Base-by-base conservation (phyloP, 30 jellyfish, hydroid and myxozoan genomes). In the Clytia hemisphaerica region DNA sequence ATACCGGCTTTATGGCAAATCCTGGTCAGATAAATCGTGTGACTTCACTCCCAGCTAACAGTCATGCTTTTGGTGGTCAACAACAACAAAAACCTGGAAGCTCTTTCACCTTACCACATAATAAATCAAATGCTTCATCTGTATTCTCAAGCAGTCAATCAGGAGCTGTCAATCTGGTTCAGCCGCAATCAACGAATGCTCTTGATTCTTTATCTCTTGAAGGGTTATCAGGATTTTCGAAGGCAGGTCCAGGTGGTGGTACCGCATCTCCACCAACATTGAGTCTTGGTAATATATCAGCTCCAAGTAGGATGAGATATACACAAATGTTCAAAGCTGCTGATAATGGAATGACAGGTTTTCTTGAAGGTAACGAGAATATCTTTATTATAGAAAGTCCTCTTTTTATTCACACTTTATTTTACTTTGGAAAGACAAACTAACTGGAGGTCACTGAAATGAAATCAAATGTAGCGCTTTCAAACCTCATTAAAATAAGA, bases 291-390 rank as follows among this genome's bases (percentile, higher is more conserved):
- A 68, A 84, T 83, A 67, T 82, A 4, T 47, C 95, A 26, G 88
- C 95, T 35, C 77, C 89, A 2, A 85, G 72, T 25, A 69, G 95
- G 46, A 28, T 85, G 81, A 77, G 67, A 40, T 85, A 77, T 65
- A 72, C 85, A 22, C 95, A 85, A 53, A 85, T 85, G 84, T 85
- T 85, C 42, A 85, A 85, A 44, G 95, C 95, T 4, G 89, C 93
- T 22, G 95, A 85, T 54, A 80, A 76, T 37, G 88, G 62, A 32
- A 67, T 69, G 84, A 85, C 58, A 45, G 95, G 95, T 3, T 85
- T 29, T 37, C 34, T 85, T 24, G 62, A 71, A 70, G 95, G 95
- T 85, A 44, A 51, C 10, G 53, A 42, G n/a, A 42, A 42, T 42
- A n/a, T 42, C 53, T 42, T 42, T n/a, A 42, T 42, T 42, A 9